Evolutionary conservation across 2,797 vertebrate species (phyloP), one percentile per base, ranked within the genome.

Genomic region (Leucoraja ocellata): DNA sequence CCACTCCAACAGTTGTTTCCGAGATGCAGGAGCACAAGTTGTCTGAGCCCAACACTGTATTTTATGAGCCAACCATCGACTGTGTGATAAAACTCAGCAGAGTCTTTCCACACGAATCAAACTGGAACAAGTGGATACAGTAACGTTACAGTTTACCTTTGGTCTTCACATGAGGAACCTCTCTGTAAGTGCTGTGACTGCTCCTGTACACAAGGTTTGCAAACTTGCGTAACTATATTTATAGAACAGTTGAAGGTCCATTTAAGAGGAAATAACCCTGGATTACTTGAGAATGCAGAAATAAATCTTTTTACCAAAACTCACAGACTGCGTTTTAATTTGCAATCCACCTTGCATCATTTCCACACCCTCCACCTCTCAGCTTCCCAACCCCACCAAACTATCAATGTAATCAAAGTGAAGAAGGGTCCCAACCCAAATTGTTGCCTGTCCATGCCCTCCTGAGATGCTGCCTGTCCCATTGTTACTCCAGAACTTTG

Each of bases 21-120:
- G 1, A 91, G 0, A 76, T 94, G 0, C 5, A 2, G 10, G 86
- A 93, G 21, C 93, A 94, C 93, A 94, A 94, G 80, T 93, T 93
- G 0, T 93, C 94, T 0, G 95, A 96, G 4, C 93, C 93, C 0
- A 94, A 94, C 0, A 36, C 77, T 0, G 94, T 95, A 0, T 99
- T 97, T 94, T 99, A 98, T 0, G 98, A 99, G 95, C 98, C 99
- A 78, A 97, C 98, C 0, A 94, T 98, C 94, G 98, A 98, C 96
- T 98, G 98, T 93, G 96, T 97, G 65, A 95, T 99, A 91, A 96
- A 96, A 71, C 96, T 99, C 93, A 95, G 97, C 32, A 96, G 96
- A 16, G 95, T 98, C 84, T 97, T 99, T 77, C 98, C 98, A 36
- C 96, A 96, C 0, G 97, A 98, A 93, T 95, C 95, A 81, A 97